phyloP scores from a whole-genome alignment of 2,113 vertebrate species.

The Meriones unguiculatus region DNA sequence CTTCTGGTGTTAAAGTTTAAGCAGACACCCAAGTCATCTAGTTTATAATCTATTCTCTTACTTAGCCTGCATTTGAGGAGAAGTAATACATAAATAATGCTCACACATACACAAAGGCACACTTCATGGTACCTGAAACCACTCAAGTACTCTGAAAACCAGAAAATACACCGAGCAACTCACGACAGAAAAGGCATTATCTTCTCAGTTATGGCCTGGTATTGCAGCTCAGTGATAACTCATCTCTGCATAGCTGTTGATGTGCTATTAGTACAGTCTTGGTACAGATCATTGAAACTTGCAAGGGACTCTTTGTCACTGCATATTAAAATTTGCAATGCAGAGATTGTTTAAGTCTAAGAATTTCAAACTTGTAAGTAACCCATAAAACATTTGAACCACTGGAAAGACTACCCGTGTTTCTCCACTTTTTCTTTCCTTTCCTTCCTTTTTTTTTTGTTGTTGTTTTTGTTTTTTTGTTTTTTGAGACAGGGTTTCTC shows the following conservation, averaged over 20 bases:
- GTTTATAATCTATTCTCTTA: constrained; percentile 49
- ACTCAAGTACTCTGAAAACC: neutral
- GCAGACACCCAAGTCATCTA: constrained; percentile 19
- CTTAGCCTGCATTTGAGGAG: neutral
- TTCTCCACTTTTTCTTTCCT: neutral
- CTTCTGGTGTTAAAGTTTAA: neutral
- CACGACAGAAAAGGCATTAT: neutral
- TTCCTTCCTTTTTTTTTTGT: too few species aligned
- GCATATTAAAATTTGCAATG: neutral
- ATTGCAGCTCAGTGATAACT: neutral
- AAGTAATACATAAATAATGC: neutral
- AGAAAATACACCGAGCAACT: neutral
- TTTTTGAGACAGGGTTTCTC: neutral
- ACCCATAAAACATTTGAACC: neutral
- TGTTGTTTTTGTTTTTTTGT: neutral
- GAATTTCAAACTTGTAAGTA: neutral
- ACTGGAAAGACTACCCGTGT: neutral
- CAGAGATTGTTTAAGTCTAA: neutral
- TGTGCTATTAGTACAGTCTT: neutral
- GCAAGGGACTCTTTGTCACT: neutral
- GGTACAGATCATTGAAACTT: neutral
- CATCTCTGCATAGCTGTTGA: neutral
- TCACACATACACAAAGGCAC: neutral
- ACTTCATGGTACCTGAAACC: neutral
- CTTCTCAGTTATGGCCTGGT: neutral